Conservation (phyloP, 2,113 vertebrate species). For the Symphodus melops region DNA sequence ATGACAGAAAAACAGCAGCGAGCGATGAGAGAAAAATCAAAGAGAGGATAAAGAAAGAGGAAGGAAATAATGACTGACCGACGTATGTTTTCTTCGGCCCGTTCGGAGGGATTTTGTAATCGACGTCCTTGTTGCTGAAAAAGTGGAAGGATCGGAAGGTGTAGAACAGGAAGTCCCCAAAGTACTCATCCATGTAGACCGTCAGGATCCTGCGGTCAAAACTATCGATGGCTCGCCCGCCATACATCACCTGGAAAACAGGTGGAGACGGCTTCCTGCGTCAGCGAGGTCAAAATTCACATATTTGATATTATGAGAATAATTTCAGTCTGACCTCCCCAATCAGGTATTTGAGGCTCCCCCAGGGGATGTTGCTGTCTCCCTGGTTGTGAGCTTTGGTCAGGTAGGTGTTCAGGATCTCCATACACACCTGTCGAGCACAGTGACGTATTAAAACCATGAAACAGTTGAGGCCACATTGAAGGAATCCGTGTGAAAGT, state of each 20-base stretch:
- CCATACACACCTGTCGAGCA: slow-evolving; percentile 92
- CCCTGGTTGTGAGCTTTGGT: slow-evolving; percentile 89
- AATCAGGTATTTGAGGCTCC: slow-evolving; percentile 94
- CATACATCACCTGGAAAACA: slow-evolving; percentile 92
- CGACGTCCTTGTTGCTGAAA: slow-evolving; percentile 85
- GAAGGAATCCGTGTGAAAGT: background rate
- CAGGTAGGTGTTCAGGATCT: slow-evolving; percentile 93
- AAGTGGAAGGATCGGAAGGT: slow-evolving; percentile 92
- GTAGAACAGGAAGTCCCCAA: slow-evolving; percentile 96
- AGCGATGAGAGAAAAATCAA: background rate
- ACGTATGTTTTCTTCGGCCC: slow-evolving; percentile 86
- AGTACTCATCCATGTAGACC: slow-evolving; percentile 94
- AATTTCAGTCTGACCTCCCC: slow-evolving; percentile 87
- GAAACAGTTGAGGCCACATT: no score
- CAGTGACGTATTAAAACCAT: slow-evolving; percentile 6
- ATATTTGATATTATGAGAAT: background rate
- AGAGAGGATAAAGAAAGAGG: background rate
- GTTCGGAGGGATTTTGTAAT: slow-evolving; percentile 89
- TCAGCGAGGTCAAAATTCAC: background rate
- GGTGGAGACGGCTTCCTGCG: background rate
- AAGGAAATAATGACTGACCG: slow-evolving; percentile 81
- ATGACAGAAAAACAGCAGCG: slow-evolving; percentile 3
- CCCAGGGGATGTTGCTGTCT: slow-evolving; percentile 91
- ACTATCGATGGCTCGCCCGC: slow-evolving; percentile 92
- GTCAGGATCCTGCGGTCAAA: slow-evolving; percentile 95